Percentiles rank a stretch among this genome's conserved stretches.
phyloP scores from a whole-genome alignment of 2,797 vertebrate genomes.

The Rousettus madagascariensis region DNA sequence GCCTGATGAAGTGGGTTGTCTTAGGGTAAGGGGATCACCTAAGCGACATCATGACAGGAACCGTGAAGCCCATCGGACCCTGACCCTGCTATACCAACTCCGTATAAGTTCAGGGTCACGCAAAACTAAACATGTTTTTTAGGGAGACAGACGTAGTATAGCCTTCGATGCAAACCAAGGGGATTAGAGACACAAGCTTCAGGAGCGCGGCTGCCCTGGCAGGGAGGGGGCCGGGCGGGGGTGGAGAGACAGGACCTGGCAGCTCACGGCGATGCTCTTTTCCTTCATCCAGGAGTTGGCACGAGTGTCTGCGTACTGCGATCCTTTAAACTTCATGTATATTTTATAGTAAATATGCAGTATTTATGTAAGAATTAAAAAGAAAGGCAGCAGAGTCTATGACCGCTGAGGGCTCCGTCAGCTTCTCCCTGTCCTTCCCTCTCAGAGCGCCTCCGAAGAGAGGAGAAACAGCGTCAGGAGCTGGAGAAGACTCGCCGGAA shows the following conservation, averaged over 20 bases:
- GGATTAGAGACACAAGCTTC: not conserved
- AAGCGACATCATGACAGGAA: not conserved
- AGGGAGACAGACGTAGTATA: not conserved
- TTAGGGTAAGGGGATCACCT: not conserved
- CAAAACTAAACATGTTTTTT: not conserved
- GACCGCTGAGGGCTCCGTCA: not conserved
- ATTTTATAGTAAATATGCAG: not conserved
- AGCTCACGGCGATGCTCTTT: fast-evolving
- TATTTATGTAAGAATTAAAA: not conserved
- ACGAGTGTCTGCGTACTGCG: fast-evolving
- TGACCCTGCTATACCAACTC: fast-evolving
- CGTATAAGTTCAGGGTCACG: not conserved
- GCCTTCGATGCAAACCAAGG: not conserved
- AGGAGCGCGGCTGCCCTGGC: not conserved
- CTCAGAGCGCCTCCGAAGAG: conserved; percentile 94
- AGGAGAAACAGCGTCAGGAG: conserved; percentile 96
- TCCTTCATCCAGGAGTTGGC: not conserved
- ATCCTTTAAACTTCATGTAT: not conserved
- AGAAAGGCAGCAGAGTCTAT: no score
- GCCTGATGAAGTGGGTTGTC: fast-evolving
- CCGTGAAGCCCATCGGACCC: no score
- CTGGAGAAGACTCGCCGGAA: conserved; percentile 98
- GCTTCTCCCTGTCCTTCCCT: not conserved
- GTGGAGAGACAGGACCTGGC: not conserved
- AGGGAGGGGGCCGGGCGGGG: not conserved